Conservation (phyloP, 2,113 vertebrate species). For the Halcyon senegalensis region DNA sequence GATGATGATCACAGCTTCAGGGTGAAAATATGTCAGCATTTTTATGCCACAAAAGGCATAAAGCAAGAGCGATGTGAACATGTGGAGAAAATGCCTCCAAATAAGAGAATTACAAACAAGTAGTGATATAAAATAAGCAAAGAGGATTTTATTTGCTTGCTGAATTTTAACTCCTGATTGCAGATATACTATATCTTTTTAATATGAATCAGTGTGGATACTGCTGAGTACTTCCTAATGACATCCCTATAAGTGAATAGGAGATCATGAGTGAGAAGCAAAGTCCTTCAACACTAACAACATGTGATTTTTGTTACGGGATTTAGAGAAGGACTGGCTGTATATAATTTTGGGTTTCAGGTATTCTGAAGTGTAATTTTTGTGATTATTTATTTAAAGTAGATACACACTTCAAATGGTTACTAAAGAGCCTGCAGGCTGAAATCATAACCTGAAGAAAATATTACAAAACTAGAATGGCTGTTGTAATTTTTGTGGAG, state of each 20-base stretch:
- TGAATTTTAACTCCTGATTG: slow-evolving; percentile 42
- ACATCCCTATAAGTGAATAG: background rate
- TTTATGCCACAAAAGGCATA: slow-evolving; percentile 30
- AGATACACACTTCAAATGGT: background rate
- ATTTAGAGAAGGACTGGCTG: background rate
- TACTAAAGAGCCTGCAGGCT: background rate
- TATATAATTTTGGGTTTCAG: background rate
- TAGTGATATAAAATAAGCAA: slow-evolving; percentile 48
- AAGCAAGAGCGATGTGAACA: background rate
- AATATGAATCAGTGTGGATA: background rate
- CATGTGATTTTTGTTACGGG: background rate
- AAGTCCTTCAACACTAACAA: background rate
- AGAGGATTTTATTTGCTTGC: slow-evolving; percentile 49
- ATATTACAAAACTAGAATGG: background rate
- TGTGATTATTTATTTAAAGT: background rate
- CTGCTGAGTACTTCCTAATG: background rate
- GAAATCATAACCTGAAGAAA: background rate
- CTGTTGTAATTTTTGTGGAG: background rate
- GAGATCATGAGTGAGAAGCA: background rate
- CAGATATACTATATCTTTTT: background rate
- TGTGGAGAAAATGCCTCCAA: slow-evolving; percentile 34
- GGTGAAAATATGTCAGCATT: slow-evolving; percentile 48
- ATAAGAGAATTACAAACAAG: slow-evolving; percentile 49
- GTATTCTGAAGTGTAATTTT: background rate
- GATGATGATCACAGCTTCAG: background rate